Percentiles rank a stretch among this genome's conserved stretches.
phyloP scores from a whole-genome alignment of 2,113 vertebrate genomes.

The Empidonax alnorum region DNA sequence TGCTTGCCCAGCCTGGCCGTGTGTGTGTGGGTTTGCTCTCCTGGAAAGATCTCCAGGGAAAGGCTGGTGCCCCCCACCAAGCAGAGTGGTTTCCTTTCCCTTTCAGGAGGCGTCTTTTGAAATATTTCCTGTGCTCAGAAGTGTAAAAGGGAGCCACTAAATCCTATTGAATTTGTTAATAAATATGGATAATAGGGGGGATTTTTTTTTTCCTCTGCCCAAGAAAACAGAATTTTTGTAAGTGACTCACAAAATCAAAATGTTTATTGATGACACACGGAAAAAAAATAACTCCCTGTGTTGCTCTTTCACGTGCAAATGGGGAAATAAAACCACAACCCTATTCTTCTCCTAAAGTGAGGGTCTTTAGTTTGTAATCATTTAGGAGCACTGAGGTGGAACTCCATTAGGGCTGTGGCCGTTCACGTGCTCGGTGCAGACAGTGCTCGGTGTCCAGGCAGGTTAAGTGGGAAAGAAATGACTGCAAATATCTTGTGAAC shows the following conservation, averaged over 20 bases:
- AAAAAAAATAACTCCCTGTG: not conserved
- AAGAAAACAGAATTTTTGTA: not conserved
- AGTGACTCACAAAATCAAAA: not conserved
- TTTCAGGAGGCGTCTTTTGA: not conserved
- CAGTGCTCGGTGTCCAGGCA: not conserved
- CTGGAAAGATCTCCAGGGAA: not conserved
- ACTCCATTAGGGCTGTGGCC: not conserved
- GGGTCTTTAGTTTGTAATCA: not conserved
- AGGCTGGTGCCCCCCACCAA: not conserved
- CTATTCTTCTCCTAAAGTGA: not conserved
- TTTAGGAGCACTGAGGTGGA: not conserved
- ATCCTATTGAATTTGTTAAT: not conserved
- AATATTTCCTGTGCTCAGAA: not conserved
- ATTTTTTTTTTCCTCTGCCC: not conserved
- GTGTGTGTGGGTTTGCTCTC: not conserved
- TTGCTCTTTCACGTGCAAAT: not conserved
- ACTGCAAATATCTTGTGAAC: not conserved
- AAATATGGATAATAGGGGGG: not conserved
- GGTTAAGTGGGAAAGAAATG: not conserved
- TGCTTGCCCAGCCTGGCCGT: not conserved
- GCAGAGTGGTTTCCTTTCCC: not conserved
- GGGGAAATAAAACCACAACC: not conserved
- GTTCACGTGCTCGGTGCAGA: not conserved
- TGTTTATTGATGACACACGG: not conserved
- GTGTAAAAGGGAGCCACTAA: not conserved